Conservation (phyloP, 2,797 vertebrate genomes). For the Acanthurus lineatus region DNA sequence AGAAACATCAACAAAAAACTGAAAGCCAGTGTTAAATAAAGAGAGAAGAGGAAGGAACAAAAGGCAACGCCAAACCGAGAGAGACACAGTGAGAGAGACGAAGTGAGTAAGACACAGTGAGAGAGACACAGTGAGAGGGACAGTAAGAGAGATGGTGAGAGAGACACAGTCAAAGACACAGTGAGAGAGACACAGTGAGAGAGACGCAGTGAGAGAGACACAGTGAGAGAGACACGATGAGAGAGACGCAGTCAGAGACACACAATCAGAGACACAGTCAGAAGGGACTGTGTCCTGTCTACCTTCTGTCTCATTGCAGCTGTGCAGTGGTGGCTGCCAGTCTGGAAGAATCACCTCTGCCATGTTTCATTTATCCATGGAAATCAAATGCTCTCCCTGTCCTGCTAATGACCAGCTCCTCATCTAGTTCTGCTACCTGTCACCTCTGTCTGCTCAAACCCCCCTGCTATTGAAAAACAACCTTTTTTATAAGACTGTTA, state of each 20-base stretch:
- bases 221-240: too few relatives aligned
- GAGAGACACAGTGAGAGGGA: too few relatives aligned
- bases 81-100: slow-evolving; percentile 1
- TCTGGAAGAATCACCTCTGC: slow-evolving; percentile 59
- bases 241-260: background rate
- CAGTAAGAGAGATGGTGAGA: background rate
- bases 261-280: slow-evolving; percentile 1
- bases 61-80: slow-evolving; percentile 10
- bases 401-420: slow-evolving; percentile 23
- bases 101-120: too few relatives aligned
- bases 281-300: background rate
- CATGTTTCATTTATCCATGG: slow-evolving; percentile 58
- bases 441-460: slow-evolving; percentile 19
- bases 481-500: slow-evolving; percentile 13
- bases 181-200: background rate
- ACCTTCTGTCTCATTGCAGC: slow-evolving; percentile 14
- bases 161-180: too few relatives aligned
- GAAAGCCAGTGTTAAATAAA: slow-evolving; percentile 7
- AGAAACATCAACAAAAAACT: slow-evolving; percentile 1
- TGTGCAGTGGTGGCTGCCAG: slow-evolving; percentile 42
- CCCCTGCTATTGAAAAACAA: slow-evolving; percentile 7
- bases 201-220: background rate
- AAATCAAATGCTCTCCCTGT: slow-evolving; percentile 32
- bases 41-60: slow-evolving; percentile 4
- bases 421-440: slow-evolving; percentile 21